phyloP scores from a whole-genome alignment of 2,113 vertebrate species.

The Sceloporus undulatus region DNA sequence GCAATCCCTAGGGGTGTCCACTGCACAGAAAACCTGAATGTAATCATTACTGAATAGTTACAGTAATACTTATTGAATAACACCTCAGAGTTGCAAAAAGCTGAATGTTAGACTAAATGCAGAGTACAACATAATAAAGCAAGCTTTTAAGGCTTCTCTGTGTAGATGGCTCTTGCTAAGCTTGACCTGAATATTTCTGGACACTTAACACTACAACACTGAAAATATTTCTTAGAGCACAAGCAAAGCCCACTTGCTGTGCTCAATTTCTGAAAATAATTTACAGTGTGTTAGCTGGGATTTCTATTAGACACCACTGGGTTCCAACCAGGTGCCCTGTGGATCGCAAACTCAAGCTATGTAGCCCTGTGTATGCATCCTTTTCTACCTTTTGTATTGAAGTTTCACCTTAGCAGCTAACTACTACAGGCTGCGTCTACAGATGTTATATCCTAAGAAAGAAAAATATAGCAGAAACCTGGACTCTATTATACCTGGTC shows the following conservation, averaged over 20 bases:
- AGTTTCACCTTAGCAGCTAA: conserved; percentile 29
- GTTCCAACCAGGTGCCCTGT: not conserved
- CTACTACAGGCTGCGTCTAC: not conserved
- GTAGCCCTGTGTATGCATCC: not conserved
- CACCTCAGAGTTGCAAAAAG: not conserved
- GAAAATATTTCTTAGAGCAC: not conserved
- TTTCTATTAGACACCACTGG: not conserved
- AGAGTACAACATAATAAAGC: not conserved
- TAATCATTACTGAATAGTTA: not conserved
- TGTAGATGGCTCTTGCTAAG: not conserved
- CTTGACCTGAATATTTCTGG: conserved; percentile 10
- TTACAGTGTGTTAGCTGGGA: not conserved
- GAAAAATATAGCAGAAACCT: not conserved
- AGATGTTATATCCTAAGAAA: not conserved
- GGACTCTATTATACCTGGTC: not conserved
- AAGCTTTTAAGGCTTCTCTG: not conserved
- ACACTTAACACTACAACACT: not conserved
- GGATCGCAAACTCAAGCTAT: not conserved
- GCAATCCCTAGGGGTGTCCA: not conserved
- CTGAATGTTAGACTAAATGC: not conserved
- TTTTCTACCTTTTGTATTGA: conserved; percentile 11
- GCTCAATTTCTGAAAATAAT: no score
- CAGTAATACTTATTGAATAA: not conserved
- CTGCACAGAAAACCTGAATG: not conserved
- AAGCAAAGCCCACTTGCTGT: not conserved